These are phyloP conservation scores for Eustalomyia histrio DNA, from an alignment of 2,888 invertebrate genomes.

Conservation along the genomic window DNA sequence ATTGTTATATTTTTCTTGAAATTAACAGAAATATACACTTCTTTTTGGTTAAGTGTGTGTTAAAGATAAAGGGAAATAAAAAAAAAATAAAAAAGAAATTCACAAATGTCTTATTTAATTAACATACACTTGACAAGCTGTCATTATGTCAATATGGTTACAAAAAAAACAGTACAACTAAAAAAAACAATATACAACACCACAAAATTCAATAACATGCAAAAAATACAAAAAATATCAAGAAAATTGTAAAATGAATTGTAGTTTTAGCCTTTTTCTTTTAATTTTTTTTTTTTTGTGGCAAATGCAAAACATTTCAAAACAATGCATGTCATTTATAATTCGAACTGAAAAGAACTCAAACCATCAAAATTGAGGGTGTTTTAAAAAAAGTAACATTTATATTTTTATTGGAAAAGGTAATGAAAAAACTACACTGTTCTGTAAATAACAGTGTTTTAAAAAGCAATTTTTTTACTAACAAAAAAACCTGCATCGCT, in stretches of 20 bases:
- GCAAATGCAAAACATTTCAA: constrained; percentile 31
- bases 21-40: background rate
- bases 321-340: constrained; percentile 37
- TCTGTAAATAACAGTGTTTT: too few relatives aligned
- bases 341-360: background rate
- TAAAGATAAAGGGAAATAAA: constrained; percentile 4
- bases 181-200: constrained; percentile 24
- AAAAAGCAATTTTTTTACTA: too few relatives aligned
- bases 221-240: constrained; percentile 9
- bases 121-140: constrained; percentile 67
- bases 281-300: background rate
- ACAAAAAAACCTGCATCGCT: too few relatives aligned
- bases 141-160: constrained; percentile 62
- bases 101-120: constrained; percentile 66
- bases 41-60: constrained; percentile 16
- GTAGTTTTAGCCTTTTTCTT: background rate
- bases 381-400: background rate
- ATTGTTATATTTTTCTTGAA: constrained; percentile 4
- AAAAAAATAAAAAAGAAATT: constrained; percentile 24
- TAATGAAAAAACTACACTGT: too few relatives aligned
- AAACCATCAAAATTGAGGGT: background rate
- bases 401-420: too few relatives aligned
- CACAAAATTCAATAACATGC: constrained; percentile 11
- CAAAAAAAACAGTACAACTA: constrained; percentile 25
- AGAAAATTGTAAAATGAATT: constrained; percentile 20